A percentile compares a stretch with the other conserved stretches of the same genome.
Conservation (phyloP, 1,140 invertebrate species). For the Tribolium castaneum region DNA sequence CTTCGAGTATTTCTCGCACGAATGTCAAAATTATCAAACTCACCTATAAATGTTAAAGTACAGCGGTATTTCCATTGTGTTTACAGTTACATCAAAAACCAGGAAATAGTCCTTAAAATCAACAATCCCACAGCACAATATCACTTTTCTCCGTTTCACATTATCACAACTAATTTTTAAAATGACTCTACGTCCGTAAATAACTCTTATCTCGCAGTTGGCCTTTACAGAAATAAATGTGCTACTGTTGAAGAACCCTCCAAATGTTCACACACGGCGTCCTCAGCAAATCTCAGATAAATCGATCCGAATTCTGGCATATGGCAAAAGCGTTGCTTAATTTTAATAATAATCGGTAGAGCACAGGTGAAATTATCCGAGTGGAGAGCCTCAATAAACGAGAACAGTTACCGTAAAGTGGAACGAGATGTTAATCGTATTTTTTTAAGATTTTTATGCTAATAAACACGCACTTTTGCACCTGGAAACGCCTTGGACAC, state of each 20-base stretch:
- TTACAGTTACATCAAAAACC: not conserved
- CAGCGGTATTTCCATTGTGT: slow-evolving; percentile 43
- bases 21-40: slow-evolving; percentile 20
- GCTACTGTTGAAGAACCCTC: slow-evolving; percentile 31
- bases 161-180: slow-evolving; percentile 19
- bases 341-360: slow-evolving; percentile 43
- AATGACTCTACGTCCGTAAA: slow-evolving; percentile 42
- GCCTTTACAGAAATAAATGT: slow-evolving; percentile 41
- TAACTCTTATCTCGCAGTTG: slow-evolving; percentile 43
- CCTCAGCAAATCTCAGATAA: not conserved
- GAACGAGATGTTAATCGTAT: slow-evolving; percentile 30
- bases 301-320: slow-evolving; percentile 8
- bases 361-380: slow-evolving; percentile 44
- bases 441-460: slow-evolving; percentile 5
- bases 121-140: slow-evolving; percentile 8
- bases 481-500: not conserved
- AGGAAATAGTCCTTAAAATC: not conserved
- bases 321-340: slow-evolving; percentile 4
- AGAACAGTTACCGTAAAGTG: slow-evolving; percentile 28
- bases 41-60: slow-evolving; percentile 48
- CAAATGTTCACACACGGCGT: slow-evolving; percentile 36
- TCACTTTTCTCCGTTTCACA: not conserved
- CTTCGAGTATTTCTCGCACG: not conserved
- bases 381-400: slow-evolving; percentile 38
- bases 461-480: slow-evolving; percentile 1